Evolutionary conservation across 2,888 invertebrate species (phyloP).

Genomic region (Ceratothoa steindachneri): DNA sequence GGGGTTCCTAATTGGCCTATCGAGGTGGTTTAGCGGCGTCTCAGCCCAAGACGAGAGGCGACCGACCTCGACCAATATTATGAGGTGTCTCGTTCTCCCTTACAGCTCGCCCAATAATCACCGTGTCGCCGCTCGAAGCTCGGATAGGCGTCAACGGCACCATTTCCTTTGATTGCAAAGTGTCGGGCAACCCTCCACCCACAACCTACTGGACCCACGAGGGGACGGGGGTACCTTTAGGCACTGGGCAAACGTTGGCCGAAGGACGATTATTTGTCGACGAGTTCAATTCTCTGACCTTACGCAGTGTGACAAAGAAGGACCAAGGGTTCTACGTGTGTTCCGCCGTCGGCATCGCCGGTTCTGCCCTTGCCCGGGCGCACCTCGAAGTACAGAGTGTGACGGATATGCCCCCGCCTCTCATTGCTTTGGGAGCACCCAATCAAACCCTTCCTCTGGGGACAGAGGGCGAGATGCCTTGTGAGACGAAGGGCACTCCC

Average conservation of each 20-base stretch:
- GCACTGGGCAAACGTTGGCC: constrained; percentile 43
- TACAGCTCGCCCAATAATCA: constrained; percentile 41
- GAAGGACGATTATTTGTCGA: constrained; percentile 45
- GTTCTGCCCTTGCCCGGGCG: constrained; percentile 79
- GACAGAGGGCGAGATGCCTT: constrained; percentile 74
- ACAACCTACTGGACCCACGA: constrained; percentile 44
- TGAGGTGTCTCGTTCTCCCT: too few relatives aligned
- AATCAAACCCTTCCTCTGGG: constrained; percentile 80
- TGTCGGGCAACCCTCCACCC: constrained; percentile 44
- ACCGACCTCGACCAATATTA: too few relatives aligned
- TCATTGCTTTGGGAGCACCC: constrained; percentile 78
- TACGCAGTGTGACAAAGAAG: constrained; percentile 31
- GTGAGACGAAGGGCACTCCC: constrained; percentile 66
- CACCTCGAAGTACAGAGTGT: constrained; percentile 66
- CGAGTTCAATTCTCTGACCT: constrained; percentile 38
- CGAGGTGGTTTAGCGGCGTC: too few relatives aligned
- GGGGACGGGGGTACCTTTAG: constrained; percentile 42
- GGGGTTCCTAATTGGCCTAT: too few relatives aligned
- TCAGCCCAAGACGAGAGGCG: too few relatives aligned
- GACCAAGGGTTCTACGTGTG: constrained; percentile 77
- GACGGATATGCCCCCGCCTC: constrained; percentile 67
- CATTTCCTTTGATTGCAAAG: constrained; percentile 40
- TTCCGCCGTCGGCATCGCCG: constrained; percentile 91
- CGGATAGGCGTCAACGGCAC: constrained; percentile 41
- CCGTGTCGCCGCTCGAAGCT: constrained; percentile 38